Conservation (phyloP, 2,797 vertebrate genomes). For the Clarias laeviceps region DNA sequence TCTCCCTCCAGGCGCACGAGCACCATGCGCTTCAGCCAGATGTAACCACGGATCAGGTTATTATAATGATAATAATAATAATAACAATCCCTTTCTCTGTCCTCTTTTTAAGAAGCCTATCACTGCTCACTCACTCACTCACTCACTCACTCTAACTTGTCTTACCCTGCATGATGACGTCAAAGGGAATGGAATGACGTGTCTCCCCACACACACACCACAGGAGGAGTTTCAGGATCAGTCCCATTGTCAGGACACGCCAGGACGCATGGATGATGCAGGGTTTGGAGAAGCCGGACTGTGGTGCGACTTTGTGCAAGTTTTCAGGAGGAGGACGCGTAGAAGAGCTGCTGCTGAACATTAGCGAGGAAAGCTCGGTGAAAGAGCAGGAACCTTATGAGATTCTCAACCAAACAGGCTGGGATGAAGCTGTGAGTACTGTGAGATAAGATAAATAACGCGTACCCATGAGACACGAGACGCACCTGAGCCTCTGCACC, state of each 20-base stretch:
- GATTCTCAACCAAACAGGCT: slow-evolving; percentile 68
- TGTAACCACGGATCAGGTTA: neutral
- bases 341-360: slow-evolving; percentile 69
- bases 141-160: neutral
- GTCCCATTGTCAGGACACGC: neutral
- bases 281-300: slow-evolving; percentile 39
- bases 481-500: neutral
- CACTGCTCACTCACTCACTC: too few relatives aligned
- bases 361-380: slow-evolving; percentile 73
- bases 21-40: neutral
- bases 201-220: neutral
- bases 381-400: slow-evolving; percentile 68
- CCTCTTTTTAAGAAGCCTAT: too few relatives aligned
- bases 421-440: slow-evolving; percentile 84
- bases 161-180: neutral
- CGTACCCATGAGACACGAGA: too few relatives aligned
- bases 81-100: too few relatives aligned
- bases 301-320: neutral
- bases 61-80: too few relatives aligned
- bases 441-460: neutral
- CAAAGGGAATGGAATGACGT: neutral
- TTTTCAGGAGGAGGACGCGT: slow-evolving; percentile 65
- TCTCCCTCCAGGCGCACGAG: slow-evolving; percentile 4
- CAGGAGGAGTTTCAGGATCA: neutral
- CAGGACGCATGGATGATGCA: slow-evolving; percentile 33